A percentile compares a stretch with the other conserved stretches of the same genome.
phyloP scores from a whole-genome alignment of 2,888 invertebrate species.

The Mesopsocus fuscifrons region DNA sequence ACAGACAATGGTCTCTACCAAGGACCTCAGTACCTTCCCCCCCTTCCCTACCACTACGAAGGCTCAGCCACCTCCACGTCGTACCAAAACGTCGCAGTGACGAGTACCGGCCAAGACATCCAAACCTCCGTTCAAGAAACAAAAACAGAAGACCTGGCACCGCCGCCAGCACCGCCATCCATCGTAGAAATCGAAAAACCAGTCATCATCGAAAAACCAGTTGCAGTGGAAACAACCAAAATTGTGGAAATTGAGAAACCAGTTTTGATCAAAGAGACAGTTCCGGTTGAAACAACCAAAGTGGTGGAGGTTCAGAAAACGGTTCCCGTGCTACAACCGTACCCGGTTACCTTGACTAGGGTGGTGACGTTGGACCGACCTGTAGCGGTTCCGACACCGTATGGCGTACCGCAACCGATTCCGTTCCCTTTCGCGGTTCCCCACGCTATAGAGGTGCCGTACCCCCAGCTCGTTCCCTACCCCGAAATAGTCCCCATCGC shows the following conservation, averaged over 20 bases:
- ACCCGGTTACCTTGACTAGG: conserved; percentile 23
- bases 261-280: conserved; percentile 22
- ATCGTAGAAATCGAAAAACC: conserved; percentile 17
- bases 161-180: conserved; percentile 1
- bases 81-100: not conserved
- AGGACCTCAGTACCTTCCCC: not conserved
- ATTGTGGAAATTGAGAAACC: conserved; percentile 17
- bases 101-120: not conserved
- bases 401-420: conserved; percentile 23
- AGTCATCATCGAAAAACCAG: conserved; percentile 22
- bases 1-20: no score
- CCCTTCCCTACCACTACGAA: not conserved
- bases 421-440: conserved; percentile 20
- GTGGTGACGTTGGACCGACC: conserved; percentile 17
- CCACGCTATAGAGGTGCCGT: conserved; percentile 15
- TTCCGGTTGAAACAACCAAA: conserved; percentile 20
- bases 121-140: no score
- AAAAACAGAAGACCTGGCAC: not conserved
- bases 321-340: conserved; percentile 31
- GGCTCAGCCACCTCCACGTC: not conserved
- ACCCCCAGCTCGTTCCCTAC: conserved; percentile 20
- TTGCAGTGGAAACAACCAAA: conserved; percentile 20
- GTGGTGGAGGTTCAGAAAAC: conserved; percentile 26
- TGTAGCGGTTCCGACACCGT: conserved; percentile 27
- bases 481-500: conserved; percentile 16